A percentile compares a stretch with the other conserved stretches of the same genome.
phyloP scores from a whole-genome alignment of 2,797 vertebrate genomes.

The Pangasius mekongensis region DNA sequence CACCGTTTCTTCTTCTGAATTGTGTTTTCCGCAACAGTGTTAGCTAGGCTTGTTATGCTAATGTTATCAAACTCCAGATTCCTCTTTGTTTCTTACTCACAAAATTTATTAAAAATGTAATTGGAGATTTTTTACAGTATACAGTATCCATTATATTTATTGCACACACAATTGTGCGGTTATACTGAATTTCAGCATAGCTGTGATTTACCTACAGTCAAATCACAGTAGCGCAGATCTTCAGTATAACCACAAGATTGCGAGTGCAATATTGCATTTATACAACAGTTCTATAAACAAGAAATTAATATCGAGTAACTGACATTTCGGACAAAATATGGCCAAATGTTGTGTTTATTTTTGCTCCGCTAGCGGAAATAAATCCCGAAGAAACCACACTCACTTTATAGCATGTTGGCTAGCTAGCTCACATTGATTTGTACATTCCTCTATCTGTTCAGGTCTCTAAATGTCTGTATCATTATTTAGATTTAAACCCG shows the following conservation, averaged over 20 bases:
- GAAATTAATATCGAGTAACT: background rate
- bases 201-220: background rate
- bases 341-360: background rate
- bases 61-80: background rate
- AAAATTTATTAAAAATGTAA: background rate
- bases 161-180: background rate
- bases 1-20: constrained; percentile 6
- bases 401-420: background rate
- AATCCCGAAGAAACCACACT: background rate
- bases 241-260: background rate
- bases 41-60: too few species aligned
- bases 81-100: background rate
- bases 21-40: background rate
- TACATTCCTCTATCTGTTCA: background rate
- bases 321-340: background rate
- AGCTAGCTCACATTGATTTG: background rate
- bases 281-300: background rate
- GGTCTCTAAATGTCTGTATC: too few species aligned
- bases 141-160: background rate
- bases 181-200: background rate
- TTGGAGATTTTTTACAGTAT: too few species aligned
- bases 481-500: too few species aligned
- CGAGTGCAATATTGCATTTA: background rate
- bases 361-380: background rate
- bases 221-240: background rate